A percentile compares a stretch with the other conserved stretches of the same genome.
Evolutionary conservation across 1,140 invertebrate genomes (phyloP).

Genomic region (Drosophila melanica): DNA sequence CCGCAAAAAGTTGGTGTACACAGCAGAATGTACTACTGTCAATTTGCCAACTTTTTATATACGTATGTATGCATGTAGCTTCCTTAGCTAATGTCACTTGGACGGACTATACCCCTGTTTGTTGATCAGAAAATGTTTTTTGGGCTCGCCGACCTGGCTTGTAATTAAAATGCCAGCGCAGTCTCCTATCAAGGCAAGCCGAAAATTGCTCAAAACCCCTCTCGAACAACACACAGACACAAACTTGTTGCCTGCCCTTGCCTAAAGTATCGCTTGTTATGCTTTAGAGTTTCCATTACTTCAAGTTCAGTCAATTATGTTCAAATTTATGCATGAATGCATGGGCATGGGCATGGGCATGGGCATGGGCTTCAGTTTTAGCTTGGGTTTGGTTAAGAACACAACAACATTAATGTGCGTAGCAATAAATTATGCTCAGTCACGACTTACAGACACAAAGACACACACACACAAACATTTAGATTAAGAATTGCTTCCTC

Average conservation of each 20-base stretch:
- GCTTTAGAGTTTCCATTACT: constrained; percentile 20
- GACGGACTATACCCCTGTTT: too few relatives aligned
- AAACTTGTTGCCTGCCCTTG: constrained; percentile 33
- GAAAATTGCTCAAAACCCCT: not conserved
- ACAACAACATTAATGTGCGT: constrained; percentile 13
- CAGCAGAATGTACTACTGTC: not conserved
- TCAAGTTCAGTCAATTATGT: constrained; percentile 44
- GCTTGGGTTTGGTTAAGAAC: constrained; percentile 18
- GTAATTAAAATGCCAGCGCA: constrained; percentile 24
- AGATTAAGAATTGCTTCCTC: constrained; percentile 18
- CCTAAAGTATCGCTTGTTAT: constrained; percentile 18
- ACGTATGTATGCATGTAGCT: too few relatives aligned
- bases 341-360: constrained; percentile 13
- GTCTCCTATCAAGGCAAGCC: constrained; percentile 6
- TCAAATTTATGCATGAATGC: constrained; percentile 48
- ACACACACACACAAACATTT: constrained; percentile 5
- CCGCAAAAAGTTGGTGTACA: constrained; percentile 10
- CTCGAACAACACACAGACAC: too few relatives aligned
- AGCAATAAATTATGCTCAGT: constrained; percentile 42
- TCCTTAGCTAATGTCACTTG: too few relatives aligned
- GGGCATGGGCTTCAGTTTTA: constrained; percentile 7
- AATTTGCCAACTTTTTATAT: not conserved
- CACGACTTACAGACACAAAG: constrained; percentile 20
- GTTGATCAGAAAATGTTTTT: too few relatives aligned
- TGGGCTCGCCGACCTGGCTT: not conserved